Conservation (phyloP, 2,888 invertebrate species). For the Timema cristinae region DNA sequence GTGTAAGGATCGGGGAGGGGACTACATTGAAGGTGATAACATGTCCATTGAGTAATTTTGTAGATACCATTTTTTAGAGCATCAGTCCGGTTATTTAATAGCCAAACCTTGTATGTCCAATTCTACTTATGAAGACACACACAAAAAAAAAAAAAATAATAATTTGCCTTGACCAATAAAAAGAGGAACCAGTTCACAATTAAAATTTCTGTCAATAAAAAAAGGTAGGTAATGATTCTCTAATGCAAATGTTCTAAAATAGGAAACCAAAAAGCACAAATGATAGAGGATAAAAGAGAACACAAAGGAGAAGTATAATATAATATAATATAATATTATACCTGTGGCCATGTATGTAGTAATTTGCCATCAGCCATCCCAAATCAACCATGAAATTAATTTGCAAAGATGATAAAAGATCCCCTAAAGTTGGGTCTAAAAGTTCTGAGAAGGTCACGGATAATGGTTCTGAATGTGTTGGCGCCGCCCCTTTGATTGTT, state of each 20-base stretch:
- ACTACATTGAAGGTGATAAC: too few species aligned
- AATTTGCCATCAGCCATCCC: constrained; percentile 84
- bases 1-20: too few species aligned
- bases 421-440: constrained; percentile 72
- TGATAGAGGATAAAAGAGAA: neutral
- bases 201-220: neutral
- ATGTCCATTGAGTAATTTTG: too few species aligned
- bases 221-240: neutral
- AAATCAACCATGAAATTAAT: constrained; percentile 92
- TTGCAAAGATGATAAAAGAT: constrained; percentile 70
- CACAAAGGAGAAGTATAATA: neutral
- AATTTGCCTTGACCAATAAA: constrained; percentile 18
- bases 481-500: constrained; percentile 58
- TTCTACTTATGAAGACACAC: too few species aligned
- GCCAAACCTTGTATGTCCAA: too few species aligned
- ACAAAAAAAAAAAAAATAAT: too few species aligned
- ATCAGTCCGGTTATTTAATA: too few species aligned
- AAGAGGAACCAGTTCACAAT: neutral
- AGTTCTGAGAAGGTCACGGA: constrained; percentile 73
- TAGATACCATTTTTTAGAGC: too few species aligned
- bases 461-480: constrained; percentile 60
- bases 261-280: neutral
- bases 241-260: neutral
- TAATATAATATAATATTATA: constrained; percentile 40
- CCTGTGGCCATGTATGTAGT: constrained; percentile 70